Base-by-base conservation (phyloP, 2,888 invertebrate species). In the Microplitis deprimator region DNA sequence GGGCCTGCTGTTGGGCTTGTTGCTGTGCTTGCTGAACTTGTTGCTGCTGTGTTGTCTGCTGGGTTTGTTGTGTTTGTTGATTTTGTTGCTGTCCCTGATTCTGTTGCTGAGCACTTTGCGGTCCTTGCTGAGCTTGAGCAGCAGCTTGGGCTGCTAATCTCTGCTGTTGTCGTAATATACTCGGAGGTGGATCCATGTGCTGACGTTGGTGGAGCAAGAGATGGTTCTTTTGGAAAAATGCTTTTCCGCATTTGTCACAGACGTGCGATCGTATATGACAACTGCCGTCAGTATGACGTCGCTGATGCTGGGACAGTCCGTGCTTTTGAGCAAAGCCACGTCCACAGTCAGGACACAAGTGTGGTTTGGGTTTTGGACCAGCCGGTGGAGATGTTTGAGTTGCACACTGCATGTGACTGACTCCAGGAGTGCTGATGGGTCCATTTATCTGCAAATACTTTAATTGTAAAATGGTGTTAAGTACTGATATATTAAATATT, bases 161-260 rank as follows among this genome's bases (percentile, higher is more conserved):
- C 39, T 90, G 90, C 75, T 90, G 90, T 70, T 90, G 90, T 39
- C 90, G 86, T 61, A 90, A 78, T 88, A 90, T 89, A 85, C 92
- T 91, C 0, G 92, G 91, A 60, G 92, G 92, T 41, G 93, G 91
- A 84, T 94, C 94, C 93, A 94, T 93, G 89, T 96, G 95, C 85
- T 95, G 95, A 76, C 96, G 91, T 89, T 96, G 95, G 87, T 96
- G 96, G 76, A 96, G 91, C 91, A 95, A 93, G 79, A 96, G 91
- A 86, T 96, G 96, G 88, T 95, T 96, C 90, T 96, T 96, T 90
- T 96, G 96, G 91, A 95, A 95, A 92, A 96, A 96, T 13, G 95
- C 95, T 88, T 96, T 96, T 76, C 95, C 95, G 86, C 96, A 96
- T 86, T 95, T 94, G 80, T 92, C 93, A 87, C 96, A 96, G 10